Evolutionary conservation across 2,888 invertebrate genomes (phyloP).

Genomic region (Drymonia ruficornis): DNA sequence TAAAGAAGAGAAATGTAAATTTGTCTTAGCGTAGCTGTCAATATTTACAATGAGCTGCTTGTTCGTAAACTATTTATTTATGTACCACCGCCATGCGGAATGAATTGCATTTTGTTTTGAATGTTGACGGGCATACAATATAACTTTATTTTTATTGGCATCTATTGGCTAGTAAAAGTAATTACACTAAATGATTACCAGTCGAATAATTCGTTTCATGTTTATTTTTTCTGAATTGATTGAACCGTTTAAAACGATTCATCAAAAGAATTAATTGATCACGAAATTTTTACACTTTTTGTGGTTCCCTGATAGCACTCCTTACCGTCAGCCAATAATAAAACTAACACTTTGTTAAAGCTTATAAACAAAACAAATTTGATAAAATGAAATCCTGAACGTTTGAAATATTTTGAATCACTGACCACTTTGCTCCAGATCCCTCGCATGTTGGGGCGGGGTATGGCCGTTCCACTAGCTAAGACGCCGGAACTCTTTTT

Average conservation of each 20-base stretch:
- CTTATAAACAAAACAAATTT: not conserved
- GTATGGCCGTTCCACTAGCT: conserved; percentile 68
- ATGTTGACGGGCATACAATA: not conserved
- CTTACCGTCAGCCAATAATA: not conserved
- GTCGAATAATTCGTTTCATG: too few species aligned
- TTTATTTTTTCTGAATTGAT: too few species aligned
- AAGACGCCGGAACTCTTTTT: conserved; percentile 70
- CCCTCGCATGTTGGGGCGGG: conserved; percentile 85
- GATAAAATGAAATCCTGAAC: conserved; percentile 11
- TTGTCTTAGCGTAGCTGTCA: conserved; percentile 15
- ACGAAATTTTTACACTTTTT: too few species aligned
- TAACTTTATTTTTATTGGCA: too few species aligned
- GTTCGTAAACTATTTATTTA: conserved; percentile 19
- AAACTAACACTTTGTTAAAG: conserved; percentile 14
- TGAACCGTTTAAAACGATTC: too few species aligned
- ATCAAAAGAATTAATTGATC: too few species aligned
- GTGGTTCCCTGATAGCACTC: not conserved
- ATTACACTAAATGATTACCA: too few species aligned
- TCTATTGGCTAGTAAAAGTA: too few species aligned
- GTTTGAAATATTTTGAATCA: conserved; percentile 45
- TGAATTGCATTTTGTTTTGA: conserved; percentile 1
- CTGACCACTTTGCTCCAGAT: conserved; percentile 86
- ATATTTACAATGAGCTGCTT: conserved; percentile 32
- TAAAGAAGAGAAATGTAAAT: conserved; percentile 20
- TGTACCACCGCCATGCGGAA: not conserved